Evolutionary conservation across 1,140 invertebrate genomes (phyloP).

Genomic region (Fopius arisanus): DNA sequence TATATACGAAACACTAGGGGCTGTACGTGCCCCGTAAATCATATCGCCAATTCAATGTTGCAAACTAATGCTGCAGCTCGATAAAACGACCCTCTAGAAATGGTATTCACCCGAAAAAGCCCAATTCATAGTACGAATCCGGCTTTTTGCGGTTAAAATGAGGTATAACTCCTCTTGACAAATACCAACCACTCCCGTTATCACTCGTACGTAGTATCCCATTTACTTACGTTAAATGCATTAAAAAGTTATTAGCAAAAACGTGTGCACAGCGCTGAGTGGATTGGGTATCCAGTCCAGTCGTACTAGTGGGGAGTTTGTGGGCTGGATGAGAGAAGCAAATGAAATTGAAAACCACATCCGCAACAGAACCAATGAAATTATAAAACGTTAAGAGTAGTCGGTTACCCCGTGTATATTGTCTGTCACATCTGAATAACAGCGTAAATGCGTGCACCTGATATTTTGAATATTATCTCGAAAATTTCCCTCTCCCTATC

Average conservation of each 20-base stretch:
- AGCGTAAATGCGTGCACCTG: not conserved
- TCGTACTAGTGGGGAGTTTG: not conserved
- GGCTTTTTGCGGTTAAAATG: not conserved
- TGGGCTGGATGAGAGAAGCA: not conserved
- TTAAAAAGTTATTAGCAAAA: constrained; percentile 5
- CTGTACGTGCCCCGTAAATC: constrained; percentile 29
- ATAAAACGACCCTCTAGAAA: constrained; percentile 21
- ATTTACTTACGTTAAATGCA: constrained; percentile 7
- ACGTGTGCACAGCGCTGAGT: not conserved
- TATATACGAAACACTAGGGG: not conserved
- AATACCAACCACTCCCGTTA: not conserved
- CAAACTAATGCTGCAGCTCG: constrained; percentile 20
- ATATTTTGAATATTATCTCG: not conserved
- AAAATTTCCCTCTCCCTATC: not conserved
- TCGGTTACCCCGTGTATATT: not conserved
- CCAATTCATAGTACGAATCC: not conserved
- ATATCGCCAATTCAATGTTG: constrained; percentile 31
- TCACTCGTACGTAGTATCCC: not conserved
- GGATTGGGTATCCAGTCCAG: not conserved
- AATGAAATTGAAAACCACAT: constrained; percentile 13
- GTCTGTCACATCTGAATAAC: not conserved
- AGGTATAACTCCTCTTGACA: not conserved
- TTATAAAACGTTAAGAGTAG: constrained; percentile 3
- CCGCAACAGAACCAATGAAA: constrained; percentile 2
- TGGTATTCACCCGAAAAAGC: not conserved